Conservation (phyloP, 2,113 vertebrate genomes). For the Heloderma charlesbogerti region DNA sequence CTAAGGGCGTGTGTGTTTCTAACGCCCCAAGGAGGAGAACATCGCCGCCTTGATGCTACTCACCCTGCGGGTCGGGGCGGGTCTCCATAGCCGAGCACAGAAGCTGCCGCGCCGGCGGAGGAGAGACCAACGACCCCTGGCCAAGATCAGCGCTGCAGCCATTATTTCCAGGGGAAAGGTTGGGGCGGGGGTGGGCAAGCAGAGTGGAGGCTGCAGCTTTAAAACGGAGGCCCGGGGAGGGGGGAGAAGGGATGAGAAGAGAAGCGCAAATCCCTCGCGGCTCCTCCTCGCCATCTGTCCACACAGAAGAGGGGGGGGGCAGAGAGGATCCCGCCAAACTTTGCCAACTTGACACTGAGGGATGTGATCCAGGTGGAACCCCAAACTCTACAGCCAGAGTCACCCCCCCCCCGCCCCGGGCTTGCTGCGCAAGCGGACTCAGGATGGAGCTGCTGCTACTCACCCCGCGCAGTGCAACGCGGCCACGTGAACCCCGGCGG, state of each 20-base stretch:
- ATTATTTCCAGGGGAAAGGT: neutral
- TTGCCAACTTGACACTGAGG: neutral
- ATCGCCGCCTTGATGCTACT: neutral
- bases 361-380: neutral
- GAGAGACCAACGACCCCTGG: neutral
- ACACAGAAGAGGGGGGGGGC: accelerated
- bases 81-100: neutral
- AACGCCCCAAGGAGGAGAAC: neutral
- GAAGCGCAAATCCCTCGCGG: neutral
- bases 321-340: neutral
- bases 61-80: neutral
- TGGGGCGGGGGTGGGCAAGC: neutral
- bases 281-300: slow-evolving; percentile 5
- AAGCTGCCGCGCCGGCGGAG: neutral
- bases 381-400: too few species aligned
- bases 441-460: neutral
- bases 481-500: neutral
- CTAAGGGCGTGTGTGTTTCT: too few species aligned
- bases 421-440: neutral
- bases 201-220: neutral
- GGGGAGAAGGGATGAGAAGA: neutral
- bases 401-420: too few species aligned
- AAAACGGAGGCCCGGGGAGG: neutral
- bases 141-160: neutral
- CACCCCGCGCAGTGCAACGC: neutral